Conservation (phyloP, 2,797 vertebrate genomes). For the Xiphorhynchus erythropygius region DNA sequence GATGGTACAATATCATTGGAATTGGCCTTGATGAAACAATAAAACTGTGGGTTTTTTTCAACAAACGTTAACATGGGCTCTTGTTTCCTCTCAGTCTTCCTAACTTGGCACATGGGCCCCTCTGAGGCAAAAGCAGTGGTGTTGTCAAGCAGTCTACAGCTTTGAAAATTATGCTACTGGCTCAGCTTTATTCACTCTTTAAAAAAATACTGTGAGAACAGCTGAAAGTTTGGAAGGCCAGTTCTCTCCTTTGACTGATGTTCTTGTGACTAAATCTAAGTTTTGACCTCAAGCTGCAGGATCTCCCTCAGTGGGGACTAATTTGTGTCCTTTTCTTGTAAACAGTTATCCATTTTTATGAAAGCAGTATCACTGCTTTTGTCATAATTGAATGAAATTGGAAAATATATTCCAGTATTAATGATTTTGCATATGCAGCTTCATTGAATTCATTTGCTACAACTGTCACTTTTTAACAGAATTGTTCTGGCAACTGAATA, state of each 20-base stretch:
- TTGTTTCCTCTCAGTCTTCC: background rate
- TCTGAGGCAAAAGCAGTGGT: background rate
- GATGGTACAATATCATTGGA: background rate
- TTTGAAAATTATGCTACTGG: background rate
- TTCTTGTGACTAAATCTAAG: background rate
- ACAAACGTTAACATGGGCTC: background rate
- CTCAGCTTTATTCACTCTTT: background rate
- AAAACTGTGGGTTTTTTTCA: background rate
- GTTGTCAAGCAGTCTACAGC: background rate
- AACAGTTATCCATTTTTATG: background rate
- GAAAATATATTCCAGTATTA: background rate
- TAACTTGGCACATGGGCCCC: background rate
- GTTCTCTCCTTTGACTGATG: background rate
- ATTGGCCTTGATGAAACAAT: background rate
- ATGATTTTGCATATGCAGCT: background rate
- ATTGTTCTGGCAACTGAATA: background rate
- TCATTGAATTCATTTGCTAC: background rate
- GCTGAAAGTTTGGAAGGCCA: background rate
- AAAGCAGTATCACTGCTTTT: background rate
- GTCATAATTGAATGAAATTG: background rate
- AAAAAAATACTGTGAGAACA: background rate
- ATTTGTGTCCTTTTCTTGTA: background rate
- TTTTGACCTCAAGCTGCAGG: background rate
- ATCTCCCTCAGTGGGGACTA: background rate
- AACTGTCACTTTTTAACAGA: background rate